Percentiles rank a stretch among this genome's conserved stretches.
These are phyloP conservation scores for Meleagris gallopavo DNA, from an alignment of 2,113 vertebrate genomes.

Conservation along the genomic window DNA sequence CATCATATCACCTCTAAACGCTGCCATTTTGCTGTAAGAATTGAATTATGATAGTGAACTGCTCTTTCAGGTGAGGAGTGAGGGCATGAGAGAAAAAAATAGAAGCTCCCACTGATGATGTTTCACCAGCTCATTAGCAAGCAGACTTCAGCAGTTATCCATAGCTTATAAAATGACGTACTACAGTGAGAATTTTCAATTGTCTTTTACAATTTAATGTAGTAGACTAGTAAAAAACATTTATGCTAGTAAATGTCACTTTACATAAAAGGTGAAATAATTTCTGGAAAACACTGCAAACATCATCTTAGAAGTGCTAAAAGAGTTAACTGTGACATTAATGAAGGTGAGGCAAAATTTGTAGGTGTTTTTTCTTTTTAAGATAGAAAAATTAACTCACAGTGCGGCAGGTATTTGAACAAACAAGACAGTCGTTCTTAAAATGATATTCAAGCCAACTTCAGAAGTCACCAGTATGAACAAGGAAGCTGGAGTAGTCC, in stretches of 20 bases:
- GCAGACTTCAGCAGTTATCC: neutral
- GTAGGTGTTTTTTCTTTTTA: neutral
- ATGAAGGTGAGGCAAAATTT: neutral
- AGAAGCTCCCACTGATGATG: neutral
- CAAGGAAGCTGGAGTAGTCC: neutral
- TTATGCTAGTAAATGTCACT: neutral
- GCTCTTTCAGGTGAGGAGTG: slow-evolving; percentile 1
- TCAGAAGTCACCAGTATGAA: neutral
- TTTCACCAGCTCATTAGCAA: neutral
- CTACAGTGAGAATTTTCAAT: neutral
- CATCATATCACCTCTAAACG: slow-evolving; percentile 52
- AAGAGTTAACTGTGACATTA: neutral
- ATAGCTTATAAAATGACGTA: neutral
- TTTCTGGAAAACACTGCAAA: neutral
- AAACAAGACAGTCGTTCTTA: neutral
- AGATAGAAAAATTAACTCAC: neutral
- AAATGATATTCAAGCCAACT: neutral
- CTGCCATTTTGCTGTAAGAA: slow-evolving; percentile 41
- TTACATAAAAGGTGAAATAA: neutral
- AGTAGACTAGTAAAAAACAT: neutral
- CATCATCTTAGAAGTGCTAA: neutral
- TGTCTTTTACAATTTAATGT: neutral
- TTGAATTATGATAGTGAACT: slow-evolving; percentile 21
- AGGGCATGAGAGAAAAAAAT: neutral
- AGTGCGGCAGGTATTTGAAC: neutral